Base-by-base conservation (phyloP, 2,888 invertebrate genomes). In the Pheosia tremula region DNA sequence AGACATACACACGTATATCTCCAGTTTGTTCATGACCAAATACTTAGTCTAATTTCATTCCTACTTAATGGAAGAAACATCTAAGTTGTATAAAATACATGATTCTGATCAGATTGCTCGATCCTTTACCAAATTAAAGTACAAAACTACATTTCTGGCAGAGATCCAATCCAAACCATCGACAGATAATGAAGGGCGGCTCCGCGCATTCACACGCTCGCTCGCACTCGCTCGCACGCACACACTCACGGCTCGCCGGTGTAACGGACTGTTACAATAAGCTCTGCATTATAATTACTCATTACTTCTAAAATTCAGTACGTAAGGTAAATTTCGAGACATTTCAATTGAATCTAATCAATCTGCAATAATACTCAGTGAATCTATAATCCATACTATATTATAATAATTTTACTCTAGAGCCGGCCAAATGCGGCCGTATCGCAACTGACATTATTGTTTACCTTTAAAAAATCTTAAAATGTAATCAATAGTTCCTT, bases 331-430 rank as follows among this genome's bases (percentile, higher is more conserved):
- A 85, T 85, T 82, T 78, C 75, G 76, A 83, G 75, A 80, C 75
- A 78, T 85, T 86, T 88, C 85, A 87, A 86, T 88, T 86, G 85
- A 87, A 85, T 90, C 89, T 90, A 91, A 85, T 90, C 87, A 88
- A 85, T 90, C 88, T 79, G 90, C 89, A 93, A 93, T 92, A 93
- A 93, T 93, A 93, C 93, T 93, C 93, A 89, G 89, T 86, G 89
- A 91, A 91, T 90, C 91, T 91, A 91, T 89, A 86, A 90, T 90
- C 85, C 88, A 91, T 91, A 88, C 91, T 92, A 92, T 92, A 93
- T 92, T 91, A 91, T 86, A 88, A 86, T 91, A 88, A 91, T 85
- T 85, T 84, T 86, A 90, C 83, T 88, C 81, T 85, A 86, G 78
- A 80, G 81, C 83, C 85, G 80, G 79, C 78, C 81, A 79, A 76